Evolutionary conservation across 2,888 invertebrate species (phyloP), one percentile per base, ranked within the genome.

Genomic region (Cotesia congregata): DNA sequence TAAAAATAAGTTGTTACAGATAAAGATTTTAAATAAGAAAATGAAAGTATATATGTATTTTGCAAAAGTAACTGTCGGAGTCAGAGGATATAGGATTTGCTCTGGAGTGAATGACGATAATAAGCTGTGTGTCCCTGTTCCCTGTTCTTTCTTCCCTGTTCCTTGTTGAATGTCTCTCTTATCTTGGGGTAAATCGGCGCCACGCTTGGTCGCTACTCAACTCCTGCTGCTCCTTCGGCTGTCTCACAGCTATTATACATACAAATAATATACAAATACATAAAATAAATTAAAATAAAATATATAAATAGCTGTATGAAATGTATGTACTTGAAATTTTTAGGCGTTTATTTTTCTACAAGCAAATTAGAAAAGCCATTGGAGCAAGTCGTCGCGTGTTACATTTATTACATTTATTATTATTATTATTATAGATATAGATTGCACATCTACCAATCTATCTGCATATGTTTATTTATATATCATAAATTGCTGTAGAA

Each of bases 301-400:
- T 17, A 17, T 17, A 17, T 30, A 30, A 30, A 30, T 30, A 30
- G 30, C 30, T 30, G 30, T 70, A 67, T 38, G 72, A 77, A 75
- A 79, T 79, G 70, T 70, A 15, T n/a, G 5, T 70, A 59, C 20
- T 30, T 70, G 12, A 70, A 41, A 60, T 30, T 6, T 70, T 30
- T 7, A 17, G 62, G 15, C n/a, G 41, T 62, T 68, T 62, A 60
- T 74, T 67, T 61, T 69, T 74, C 50, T 65, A 67, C 65, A 74
- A 73, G 77, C 77, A 79, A 80, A 80, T 80, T 79, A 79, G 77
- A 80, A 80, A 80, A 79, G 77, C 77, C 79, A 80, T 80, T 80
- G 73, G 75, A 67, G 78, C 76, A 73, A 80, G 67, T 79, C 72
- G 64, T 73, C 74, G 78, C 67, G 73, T 77, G 77, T 74, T 9